Evolutionary conservation across 2,113 vertebrate genomes (phyloP), one percentile per base, ranked within the genome.

Genomic region (Gallinago media): DNA sequence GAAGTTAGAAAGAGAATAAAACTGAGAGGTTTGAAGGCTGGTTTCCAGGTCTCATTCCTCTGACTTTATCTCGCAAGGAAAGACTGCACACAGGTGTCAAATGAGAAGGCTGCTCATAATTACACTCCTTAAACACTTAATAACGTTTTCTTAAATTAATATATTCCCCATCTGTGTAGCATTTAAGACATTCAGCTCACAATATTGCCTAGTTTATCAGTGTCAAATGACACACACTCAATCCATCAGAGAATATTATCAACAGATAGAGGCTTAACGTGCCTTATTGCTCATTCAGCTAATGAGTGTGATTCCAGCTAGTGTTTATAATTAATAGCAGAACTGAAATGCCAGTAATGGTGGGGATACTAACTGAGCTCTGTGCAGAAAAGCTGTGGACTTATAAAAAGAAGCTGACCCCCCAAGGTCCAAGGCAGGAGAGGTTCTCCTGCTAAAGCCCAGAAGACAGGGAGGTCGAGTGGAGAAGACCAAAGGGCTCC

Each of bases 151-250:
- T 95, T 97, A 95, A 96, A 96, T 96, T 97, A 97, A 95, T 96
- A 94, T 92, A 95, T 92, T 95, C 90, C 89, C 89, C 96, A 92
- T 97, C 94, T 85, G 95, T 89, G 92, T 89, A 94, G 91, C 88
- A 71, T 96, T 97, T 93, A 85, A 95, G 73, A 92, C 86, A 95
- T 94, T 96, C 94, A 81, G 95, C 91, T 95, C 88, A 96, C 89
- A 97, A 96, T 88, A 97, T 94, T 96, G 88, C 90, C 94, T 96
- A 95, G 96, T 98, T 98, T 96, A 96, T 98, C 98, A 98, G 92
- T 95, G 97, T 97, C 97, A 97, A 93, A 95, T 94, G 97, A 95
- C 96, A 97, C 89, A 94, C 95, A 89, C 97, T 94, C 70, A 58
- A 95, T 91, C 91, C 92, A 79, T 67, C 86, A 93, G 93, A 97